phyloP scores from a whole-genome alignment of 2,888 invertebrate species.

The Arrhopalites spinosus region DNA sequence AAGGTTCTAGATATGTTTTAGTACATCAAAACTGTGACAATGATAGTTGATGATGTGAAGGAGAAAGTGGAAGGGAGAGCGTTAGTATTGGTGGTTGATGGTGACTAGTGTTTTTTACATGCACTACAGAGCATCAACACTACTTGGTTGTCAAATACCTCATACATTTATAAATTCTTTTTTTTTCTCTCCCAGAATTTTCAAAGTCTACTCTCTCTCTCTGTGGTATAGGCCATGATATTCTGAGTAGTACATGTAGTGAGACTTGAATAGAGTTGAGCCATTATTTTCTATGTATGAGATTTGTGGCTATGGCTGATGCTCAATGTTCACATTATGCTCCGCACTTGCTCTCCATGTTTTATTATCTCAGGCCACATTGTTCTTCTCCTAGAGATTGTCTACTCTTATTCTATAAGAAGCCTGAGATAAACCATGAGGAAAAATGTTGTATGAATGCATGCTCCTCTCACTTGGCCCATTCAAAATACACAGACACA shows the following conservation, averaged over 20 bases:
- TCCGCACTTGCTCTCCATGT: slow-evolving; percentile 2
- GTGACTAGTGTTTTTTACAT: background rate
- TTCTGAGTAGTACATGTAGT: no score
- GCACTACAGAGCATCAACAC: background rate
- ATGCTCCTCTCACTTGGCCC: no score
- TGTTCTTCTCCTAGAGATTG: background rate
- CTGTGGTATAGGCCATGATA: no score
- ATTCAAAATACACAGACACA: no score
- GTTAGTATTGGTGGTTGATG: background rate
- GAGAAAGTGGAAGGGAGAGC: background rate
- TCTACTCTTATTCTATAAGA: background rate
- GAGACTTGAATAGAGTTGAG: background rate
- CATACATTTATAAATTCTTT: slow-evolving; percentile 3
- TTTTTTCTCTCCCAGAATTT: no score
- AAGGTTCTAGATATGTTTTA: background rate
- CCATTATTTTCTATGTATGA: slow-evolving; percentile 9
- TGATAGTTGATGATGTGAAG: background rate
- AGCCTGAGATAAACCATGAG: background rate
- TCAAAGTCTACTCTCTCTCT: background rate
- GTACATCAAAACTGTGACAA: background rate
- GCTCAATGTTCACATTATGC: slow-evolving; percentile 9
- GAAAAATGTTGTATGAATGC: no score
- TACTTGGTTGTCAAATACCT: background rate
- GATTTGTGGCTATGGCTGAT: background rate
- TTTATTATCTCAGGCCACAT: background rate